phyloP scores from a whole-genome alignment of 2,888 invertebrate genomes.

The Noctuana brunneofusca region DNA sequence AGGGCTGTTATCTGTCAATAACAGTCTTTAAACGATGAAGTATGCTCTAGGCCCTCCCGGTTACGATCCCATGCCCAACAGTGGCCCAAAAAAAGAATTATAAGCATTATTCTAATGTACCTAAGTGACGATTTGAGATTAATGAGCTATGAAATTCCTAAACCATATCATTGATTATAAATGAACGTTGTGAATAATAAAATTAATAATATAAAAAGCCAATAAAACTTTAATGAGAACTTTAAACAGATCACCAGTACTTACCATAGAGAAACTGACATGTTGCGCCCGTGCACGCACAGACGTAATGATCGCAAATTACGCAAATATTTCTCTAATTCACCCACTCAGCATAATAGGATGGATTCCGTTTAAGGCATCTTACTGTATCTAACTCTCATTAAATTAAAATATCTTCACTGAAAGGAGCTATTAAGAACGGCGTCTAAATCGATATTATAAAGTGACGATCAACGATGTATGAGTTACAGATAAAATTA shows the following conservation, averaged over 20 bases:
- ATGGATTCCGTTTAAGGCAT: conserved; percentile 15
- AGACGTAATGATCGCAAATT: conserved; percentile 21
- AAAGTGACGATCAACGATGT: background rate
- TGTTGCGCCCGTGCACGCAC: background rate
- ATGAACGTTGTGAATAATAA: background rate
- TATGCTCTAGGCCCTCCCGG: too few species aligned
- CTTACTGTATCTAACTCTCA: conserved; percentile 10
- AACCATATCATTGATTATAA: background rate
- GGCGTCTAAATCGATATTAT: background rate
- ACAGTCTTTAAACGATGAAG: too few species aligned
- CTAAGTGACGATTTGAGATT: background rate
- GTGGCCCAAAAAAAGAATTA: too few species aligned
- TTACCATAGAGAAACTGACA: conserved; percentile 10
- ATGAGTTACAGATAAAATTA: background rate
- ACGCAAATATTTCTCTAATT: conserved; percentile 33
- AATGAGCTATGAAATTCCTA: background rate
- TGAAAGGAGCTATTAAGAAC: background rate
- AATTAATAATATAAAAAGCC: background rate
- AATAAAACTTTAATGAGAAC: background rate
- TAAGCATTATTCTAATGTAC: too few species aligned
- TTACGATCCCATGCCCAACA: too few species aligned
- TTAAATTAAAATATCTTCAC: conserved; percentile 16
- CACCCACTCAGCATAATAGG: conserved; percentile 25
- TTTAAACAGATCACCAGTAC: conserved; percentile 1
- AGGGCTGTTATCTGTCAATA: too few species aligned